Evolutionary conservation across 2,113 vertebrate genomes (phyloP).

Genomic region (Physeter macrocephalus): DNA sequence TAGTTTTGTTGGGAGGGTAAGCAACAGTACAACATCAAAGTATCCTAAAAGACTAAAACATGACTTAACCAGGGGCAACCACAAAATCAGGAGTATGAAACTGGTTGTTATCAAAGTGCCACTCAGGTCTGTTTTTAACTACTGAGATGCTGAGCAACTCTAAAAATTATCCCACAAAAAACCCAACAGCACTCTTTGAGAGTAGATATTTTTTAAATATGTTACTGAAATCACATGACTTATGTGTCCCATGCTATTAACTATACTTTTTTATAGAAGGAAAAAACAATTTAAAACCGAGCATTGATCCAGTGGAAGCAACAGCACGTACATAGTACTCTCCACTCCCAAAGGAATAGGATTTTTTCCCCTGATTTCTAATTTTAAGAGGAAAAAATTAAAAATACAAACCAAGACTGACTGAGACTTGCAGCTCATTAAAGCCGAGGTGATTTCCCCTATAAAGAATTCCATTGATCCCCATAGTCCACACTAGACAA

Average conservation of each 20-base stretch:
- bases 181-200: neutral
- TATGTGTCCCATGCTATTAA: slow-evolving; percentile 49
- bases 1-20: neutral
- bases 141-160: neutral
- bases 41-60: neutral
- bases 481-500: slow-evolving; percentile 85
- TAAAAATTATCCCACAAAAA: slow-evolving; percentile 19
- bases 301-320: slow-evolving; percentile 89
- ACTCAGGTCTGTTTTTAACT: neutral
- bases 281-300: slow-evolving; percentile 81
- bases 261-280: slow-evolving; percentile 63
- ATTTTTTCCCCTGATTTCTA: slow-evolving; percentile 82
- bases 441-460: slow-evolving; percentile 93
- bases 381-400: slow-evolving; percentile 90
- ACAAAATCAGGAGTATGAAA: neutral
- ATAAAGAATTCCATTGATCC: slow-evolving; percentile 98
- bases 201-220: neutral
- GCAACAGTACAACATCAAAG: neutral
- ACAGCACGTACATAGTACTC: slow-evolving; percentile 85
- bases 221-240: slow-evolving; percentile 39
- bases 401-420: slow-evolving; percentile 87
- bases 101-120: neutral
- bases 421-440: slow-evolving; percentile 89
- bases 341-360: slow-evolving; percentile 80
- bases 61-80: neutral